Conservation (phyloP, 2,113 vertebrate species). For the Callionymus lyra region DNA sequence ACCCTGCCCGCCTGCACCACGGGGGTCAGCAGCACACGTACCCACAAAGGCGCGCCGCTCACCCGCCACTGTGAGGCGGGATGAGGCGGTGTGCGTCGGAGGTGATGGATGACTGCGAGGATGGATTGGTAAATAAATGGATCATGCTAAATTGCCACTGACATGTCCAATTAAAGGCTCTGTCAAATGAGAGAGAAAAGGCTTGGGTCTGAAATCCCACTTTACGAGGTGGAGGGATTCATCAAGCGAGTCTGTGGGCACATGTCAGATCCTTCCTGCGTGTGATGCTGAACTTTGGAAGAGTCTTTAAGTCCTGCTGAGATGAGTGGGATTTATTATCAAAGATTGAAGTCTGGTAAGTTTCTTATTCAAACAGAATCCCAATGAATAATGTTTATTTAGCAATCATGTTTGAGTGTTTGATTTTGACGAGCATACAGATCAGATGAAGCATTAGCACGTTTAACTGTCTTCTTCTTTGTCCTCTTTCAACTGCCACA, state of each 20-base stretch:
- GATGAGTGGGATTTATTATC: neutral
- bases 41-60: slow-evolving; percentile 10
- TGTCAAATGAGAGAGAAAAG: slow-evolving; percentile 55
- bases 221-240: slow-evolving; percentile 49
- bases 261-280: slow-evolving; percentile 27
- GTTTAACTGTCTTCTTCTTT: too few relatives aligned
- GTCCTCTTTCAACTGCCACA: too few relatives aligned
- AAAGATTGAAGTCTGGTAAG: too few relatives aligned
- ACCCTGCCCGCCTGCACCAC: slow-evolving; percentile 22
- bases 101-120: slow-evolving; percentile 56
- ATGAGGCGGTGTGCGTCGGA: slow-evolving; percentile 5
- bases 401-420: too few relatives aligned
- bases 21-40: slow-evolving; percentile 43
- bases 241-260: slow-evolving; percentile 46
- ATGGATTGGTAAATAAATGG: slow-evolving; percentile 65
- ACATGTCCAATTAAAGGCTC: slow-evolving; percentile 65
- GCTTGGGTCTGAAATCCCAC: slow-evolving; percentile 48
- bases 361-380: too few relatives aligned
- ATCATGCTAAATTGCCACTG: slow-evolving; percentile 66
- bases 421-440: too few relatives aligned
- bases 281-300: slow-evolving; percentile 31
- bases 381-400: too few relatives aligned
- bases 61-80: slow-evolving; percentile 9
- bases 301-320: neutral
- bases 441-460: too few relatives aligned